Conservation (phyloP, 2,888 invertebrate genomes). For the Troides aeacus region DNA sequence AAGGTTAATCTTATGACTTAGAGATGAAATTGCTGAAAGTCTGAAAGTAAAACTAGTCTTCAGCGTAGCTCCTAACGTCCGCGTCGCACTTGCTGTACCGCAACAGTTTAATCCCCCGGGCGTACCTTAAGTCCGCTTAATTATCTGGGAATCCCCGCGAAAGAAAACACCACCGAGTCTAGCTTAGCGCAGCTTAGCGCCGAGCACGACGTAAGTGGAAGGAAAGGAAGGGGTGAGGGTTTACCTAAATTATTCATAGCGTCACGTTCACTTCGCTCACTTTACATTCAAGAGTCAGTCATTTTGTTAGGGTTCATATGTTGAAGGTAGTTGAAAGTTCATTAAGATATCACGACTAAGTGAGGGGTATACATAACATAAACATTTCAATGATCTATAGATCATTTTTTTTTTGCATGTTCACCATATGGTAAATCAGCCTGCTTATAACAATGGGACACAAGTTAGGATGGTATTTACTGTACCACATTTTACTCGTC, state of each 20-base stretch:
- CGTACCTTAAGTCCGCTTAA: constrained; percentile 64
- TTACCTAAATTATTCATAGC: constrained; percentile 54
- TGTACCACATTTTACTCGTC: no score
- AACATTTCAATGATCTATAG: no score
- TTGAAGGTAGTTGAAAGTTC: not conserved
- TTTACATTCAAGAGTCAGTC: constrained; percentile 20
- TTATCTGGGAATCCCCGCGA: constrained; percentile 53
- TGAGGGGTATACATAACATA: no score
- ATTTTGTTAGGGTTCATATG: constrained; percentile 10
- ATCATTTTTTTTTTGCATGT: no score
- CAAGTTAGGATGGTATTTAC: no score
- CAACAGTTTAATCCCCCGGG: constrained; percentile 50
- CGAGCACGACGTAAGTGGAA: constrained; percentile 44
- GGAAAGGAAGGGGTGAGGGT: constrained; percentile 44
- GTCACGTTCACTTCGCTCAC: constrained; percentile 38
- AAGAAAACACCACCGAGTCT: constrained; percentile 54
- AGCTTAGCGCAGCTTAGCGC: constrained; percentile 34
- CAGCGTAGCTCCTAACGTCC: constrained; percentile 1
- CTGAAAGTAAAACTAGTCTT: not conserved
- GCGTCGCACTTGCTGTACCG: constrained; percentile 36
- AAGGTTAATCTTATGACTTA: not conserved
- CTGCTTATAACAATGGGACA: no score
- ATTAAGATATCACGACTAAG: not conserved
- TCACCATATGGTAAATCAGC: no score
- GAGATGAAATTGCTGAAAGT: not conserved